These are phyloP conservation scores for Carcharodon carcharias DNA, from an alignment of 2,797 vertebrate species.

Conservation along the genomic window DNA sequence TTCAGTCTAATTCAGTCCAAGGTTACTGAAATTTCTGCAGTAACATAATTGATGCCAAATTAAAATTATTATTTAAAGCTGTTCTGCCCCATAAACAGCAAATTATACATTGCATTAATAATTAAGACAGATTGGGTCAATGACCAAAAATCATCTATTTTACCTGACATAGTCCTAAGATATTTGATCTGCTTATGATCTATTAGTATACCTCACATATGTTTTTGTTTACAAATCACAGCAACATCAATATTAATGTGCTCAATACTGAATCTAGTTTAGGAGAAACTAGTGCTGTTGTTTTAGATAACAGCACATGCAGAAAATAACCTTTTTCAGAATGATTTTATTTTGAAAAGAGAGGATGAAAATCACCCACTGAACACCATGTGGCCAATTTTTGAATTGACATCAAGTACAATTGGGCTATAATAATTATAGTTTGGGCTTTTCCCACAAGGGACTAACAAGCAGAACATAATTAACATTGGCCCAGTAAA, in stretches of 20 bases:
- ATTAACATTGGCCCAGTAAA: background rate
- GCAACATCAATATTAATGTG: background rate
- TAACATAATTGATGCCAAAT: background rate
- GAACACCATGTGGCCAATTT: background rate
- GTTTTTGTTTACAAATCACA: background rate
- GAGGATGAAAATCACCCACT: background rate
- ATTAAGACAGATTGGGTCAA: background rate
- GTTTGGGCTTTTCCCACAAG: background rate
- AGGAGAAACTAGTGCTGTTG: background rate
- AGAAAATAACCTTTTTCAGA: background rate
- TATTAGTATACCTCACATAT: background rate
- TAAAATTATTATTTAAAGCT: conserved; percentile 15
- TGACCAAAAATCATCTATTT: background rate
- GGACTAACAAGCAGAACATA: background rate
- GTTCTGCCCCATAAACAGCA: background rate
- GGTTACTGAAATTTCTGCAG: background rate
- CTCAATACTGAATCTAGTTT: background rate
- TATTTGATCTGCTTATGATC: background rate
- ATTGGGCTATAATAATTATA: background rate
- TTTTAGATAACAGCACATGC: background rate
- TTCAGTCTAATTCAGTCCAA: background rate
- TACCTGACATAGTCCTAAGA: background rate
- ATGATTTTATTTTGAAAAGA: background rate
- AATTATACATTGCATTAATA: background rate
- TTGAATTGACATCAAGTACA: background rate